phyloP scores from a whole-genome alignment of 2,888 invertebrate genomes.

The Polia nebulosa region DNA sequence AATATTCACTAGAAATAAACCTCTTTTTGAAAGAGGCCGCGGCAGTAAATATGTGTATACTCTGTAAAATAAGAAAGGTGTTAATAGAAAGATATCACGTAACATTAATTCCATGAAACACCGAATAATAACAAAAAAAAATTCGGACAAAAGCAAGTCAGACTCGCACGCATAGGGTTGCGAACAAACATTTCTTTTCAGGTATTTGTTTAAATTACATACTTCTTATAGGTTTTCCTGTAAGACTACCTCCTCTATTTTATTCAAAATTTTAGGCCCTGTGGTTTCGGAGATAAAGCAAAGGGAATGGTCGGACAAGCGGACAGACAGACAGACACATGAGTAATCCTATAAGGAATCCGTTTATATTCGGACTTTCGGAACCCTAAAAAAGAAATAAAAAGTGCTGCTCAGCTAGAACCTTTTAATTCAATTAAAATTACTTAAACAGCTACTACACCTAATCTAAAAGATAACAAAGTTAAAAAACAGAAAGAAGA shows the following conservation, averaged over 20 bases:
- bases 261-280: too few species aligned
- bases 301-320: too few species aligned
- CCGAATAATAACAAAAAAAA: not conserved
- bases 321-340: too few species aligned
- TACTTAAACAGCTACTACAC: not conserved
- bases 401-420: not conserved
- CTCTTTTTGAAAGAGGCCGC: not conserved
- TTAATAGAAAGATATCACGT: not conserved
- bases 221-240: too few species aligned
- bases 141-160: too few species aligned
- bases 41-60: not conserved
- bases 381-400: not conserved
- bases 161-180: too few species aligned
- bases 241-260: too few species aligned
- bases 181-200: too few species aligned
- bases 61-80: not conserved
- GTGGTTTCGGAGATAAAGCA: too few species aligned
- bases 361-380: too few species aligned
- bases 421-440: not conserved
- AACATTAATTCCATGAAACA: not conserved
- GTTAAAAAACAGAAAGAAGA: constrained; percentile 14
- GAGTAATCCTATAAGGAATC: too few species aligned
- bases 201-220: too few species aligned
- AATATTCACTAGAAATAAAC: not conserved
- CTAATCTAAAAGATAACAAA: constrained; percentile 9